A percentile compares a stretch with the other conserved stretches of the same genome.
Evolutionary conservation across 2,113 vertebrate genomes (phyloP).

Genomic region (Oncorhynchus kisutch): DNA sequence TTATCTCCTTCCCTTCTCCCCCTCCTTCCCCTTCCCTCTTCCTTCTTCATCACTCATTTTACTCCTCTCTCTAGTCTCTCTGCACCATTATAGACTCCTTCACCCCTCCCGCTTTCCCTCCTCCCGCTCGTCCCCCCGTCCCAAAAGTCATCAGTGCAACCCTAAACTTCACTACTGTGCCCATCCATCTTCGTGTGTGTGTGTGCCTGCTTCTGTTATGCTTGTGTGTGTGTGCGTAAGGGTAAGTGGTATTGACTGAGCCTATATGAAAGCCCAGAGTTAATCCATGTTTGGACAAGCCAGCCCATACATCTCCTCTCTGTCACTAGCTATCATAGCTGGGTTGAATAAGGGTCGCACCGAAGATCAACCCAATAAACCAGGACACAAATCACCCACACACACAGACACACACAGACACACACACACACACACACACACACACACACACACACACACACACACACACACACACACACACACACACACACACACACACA

Average conservation of each 20-base stretch:
- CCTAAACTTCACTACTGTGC: constrained; percentile 32
- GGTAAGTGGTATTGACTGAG: neutral
- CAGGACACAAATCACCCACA: no score
- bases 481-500: no score
- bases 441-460: no score
- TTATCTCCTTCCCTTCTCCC: neutral
- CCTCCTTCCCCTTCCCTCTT: constrained; percentile 13
- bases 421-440: no score
- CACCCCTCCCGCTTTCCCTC: neutral
- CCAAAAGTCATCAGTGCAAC: constrained; percentile 48
- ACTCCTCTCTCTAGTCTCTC: constrained; percentile 21
- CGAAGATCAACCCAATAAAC: neutral
- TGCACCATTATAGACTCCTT: constrained; percentile 33
- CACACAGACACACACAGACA: no score
- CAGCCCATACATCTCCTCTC: neutral
- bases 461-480: no score
- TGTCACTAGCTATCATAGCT: neutral
- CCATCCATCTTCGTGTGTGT: constrained; percentile 9
- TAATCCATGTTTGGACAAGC: constrained; percentile 4
- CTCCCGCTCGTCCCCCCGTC: constrained; percentile 11
- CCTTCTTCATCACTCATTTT: neutral
- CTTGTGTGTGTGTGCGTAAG: neutral
- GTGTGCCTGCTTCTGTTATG: neutral
- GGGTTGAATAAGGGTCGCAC: no score
- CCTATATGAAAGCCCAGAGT: neutral